Conservation (phyloP, 2,797 vertebrate species). For the Micrastur ruficollis region DNA sequence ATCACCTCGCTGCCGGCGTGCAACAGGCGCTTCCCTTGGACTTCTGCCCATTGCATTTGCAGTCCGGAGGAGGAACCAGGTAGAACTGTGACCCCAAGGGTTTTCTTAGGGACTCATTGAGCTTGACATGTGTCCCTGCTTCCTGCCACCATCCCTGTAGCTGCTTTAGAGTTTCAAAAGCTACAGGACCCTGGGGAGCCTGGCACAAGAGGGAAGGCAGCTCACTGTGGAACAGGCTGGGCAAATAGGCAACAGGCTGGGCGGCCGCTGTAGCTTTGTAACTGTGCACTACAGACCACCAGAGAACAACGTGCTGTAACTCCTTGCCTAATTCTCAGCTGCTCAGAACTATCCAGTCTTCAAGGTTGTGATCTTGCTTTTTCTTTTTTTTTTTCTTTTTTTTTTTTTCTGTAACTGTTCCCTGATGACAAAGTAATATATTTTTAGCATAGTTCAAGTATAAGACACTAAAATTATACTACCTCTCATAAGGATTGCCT, state of each 20-base stretch:
- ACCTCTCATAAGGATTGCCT: constrained; percentile 9
- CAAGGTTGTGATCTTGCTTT: background rate
- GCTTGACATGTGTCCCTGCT: background rate
- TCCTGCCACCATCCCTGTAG: background rate
- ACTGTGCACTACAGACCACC: background rate
- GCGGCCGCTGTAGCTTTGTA: background rate
- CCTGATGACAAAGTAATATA: background rate
- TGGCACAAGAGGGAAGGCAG: background rate
- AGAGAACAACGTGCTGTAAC: background rate
- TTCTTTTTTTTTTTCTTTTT: background rate
- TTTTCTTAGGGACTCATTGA: background rate
- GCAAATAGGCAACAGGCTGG: background rate
- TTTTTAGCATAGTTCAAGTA: constrained; percentile 37
- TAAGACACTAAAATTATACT: constrained; percentile 19
- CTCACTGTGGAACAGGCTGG: background rate
- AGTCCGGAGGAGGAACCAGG: background rate
- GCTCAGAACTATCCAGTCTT: background rate
- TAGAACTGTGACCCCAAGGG: background rate
- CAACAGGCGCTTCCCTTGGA: background rate
- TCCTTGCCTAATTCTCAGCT: background rate
- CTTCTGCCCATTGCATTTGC: background rate
- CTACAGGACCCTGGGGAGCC: background rate
- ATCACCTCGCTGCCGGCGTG: background rate
- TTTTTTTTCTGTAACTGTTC: background rate
- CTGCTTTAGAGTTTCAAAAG: background rate